These are phyloP conservation scores for Micromussa lordhowensis DNA, from an alignment of 92 coral and sea anemone genomes.

Conservation along the genomic window DNA sequence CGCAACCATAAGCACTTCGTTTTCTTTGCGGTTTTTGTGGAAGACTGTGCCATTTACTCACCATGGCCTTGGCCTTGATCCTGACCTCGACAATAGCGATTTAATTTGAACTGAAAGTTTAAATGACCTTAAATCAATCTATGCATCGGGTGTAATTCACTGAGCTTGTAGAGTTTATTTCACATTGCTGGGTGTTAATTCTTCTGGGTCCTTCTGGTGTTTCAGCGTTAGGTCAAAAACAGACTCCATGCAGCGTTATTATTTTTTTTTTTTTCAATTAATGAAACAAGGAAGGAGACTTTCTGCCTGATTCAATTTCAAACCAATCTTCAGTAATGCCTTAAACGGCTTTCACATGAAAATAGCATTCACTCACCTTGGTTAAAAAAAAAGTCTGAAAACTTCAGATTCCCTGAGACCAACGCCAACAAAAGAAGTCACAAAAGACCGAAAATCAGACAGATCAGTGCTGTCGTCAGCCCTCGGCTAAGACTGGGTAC, in stretches of 20 bases:
- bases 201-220: constrained; percentile 41
- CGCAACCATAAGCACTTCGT: too few relatives aligned
- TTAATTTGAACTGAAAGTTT: constrained; percentile 32
- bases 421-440: constrained; percentile 27
- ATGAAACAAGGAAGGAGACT: constrained; percentile 31
- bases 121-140: constrained; percentile 40
- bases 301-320: constrained; percentile 30
- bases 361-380: constrained; percentile 42
- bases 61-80: constrained; percentile 43
- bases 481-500: constrained; percentile 39
- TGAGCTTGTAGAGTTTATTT: constrained; percentile 45
- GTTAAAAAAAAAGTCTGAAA: constrained; percentile 14
- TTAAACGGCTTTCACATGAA: constrained; percentile 28
- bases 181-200: constrained; percentile 38
- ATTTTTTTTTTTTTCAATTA: background rate
- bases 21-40: too few relatives aligned
- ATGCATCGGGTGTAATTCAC: constrained; percentile 43
- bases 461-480: constrained; percentile 33
- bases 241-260: constrained; percentile 28
- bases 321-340: constrained; percentile 36
- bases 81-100: constrained; percentile 34
- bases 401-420: constrained; percentile 20
- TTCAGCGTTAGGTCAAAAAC: constrained; percentile 38
- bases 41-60: background rate
- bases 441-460: constrained; percentile 16